Base-by-base conservation (phyloP, 2,888 invertebrate species). In the Polyploca ridens region DNA sequence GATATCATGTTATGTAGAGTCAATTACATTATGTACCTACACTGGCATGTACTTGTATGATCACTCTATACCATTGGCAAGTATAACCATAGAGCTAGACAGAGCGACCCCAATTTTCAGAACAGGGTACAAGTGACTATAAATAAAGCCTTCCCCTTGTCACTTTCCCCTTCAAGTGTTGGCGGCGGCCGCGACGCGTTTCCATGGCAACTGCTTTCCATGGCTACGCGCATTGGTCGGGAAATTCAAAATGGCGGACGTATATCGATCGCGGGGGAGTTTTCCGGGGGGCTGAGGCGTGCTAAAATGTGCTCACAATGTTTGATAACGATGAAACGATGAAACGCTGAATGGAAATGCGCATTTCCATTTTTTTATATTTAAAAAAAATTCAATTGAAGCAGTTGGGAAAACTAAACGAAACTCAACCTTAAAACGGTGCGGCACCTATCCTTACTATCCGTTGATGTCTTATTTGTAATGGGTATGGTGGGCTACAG, bases 211-310 rank as follows among this genome's bases (percentile, higher is more conserved):
- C 90, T 70, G 85, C 83, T 92, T 93, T 93, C 87, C 94, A 90
- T 90, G 84, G 82, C 88, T 83, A 87, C 91, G 85, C 79, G 90
- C 87, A 94, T 94, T 94, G 94, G 94, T 90, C 85, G 94, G 94
- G 85, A 94, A 94, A 94, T 93, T 87, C 94, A 94, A 94, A 79
- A 94, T 94, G 94, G 94, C 94, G 85, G 81, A 68, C 66, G 59
- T 58, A 67, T 90, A 93, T 91, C 90, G 94, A 94, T 94, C 93
- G 88, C 69, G 68, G 72, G 75, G 83, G 82, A 73, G 73, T 71
- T 71, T 65, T 13, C 63, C 64, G 84, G 84, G 83, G 78, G 81
- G 68, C 63, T 69, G 68, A 75, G 76, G 78, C 74, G 77, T 79
- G 82, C 79, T 81, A 77, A 85, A 85, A 84, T 83, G 78, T 81